Evolutionary conservation across 2,797 vertebrate species (phyloP), one percentile per base, ranked within the genome.

Genomic region (Scyliorhinus canicula): DNA sequence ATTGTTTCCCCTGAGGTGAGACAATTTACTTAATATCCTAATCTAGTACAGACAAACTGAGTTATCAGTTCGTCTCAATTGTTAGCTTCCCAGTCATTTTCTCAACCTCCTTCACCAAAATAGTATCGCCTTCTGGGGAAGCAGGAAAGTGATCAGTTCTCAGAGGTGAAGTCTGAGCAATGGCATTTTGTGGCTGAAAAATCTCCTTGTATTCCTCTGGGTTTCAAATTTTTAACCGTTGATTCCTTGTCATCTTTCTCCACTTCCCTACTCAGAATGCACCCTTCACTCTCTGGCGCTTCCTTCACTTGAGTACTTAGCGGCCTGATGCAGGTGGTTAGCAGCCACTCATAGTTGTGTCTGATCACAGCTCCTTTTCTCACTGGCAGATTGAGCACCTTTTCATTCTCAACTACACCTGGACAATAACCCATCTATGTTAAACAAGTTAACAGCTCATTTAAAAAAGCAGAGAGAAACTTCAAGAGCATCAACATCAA

Each of bases 131-230:
- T n/a, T n/a, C n/a, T n/a, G 2, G 44, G 26, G 47, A 85, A 47
- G 47, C 24, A 85, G 47, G 82, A 85, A 85, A 52, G n/a, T n/a
- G n/a, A n/a, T n/a, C n/a, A n/a, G n/a, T n/a, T n/a, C n/a, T n/a
- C n/a, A n/a, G n/a, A n/a, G n/a, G n/a, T n/a, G n/a, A n/a, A n/a
- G n/a, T n/a, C 98, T 97, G 96, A 99, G 99, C 98, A 96, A 99
- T 99, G 35, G 98, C 97, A 28, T 97, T 98, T 96, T 97, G 98
- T 47, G 99, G 99, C 97, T 98, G 98, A 96, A 99, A 99, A 96
- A 99, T 99, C 96, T 99, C 98, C 4, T 98, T 98, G 96, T 98
- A 99, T 95, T 99, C 98, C 91, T 99, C 98, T 0, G 98, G 96
- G 4, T 98, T 99, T 97, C 98, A 98, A 96, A 99, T 99, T 97